phyloP scores from a whole-genome alignment of 2,797 vertebrate species.

The Sebastes alutus region DNA sequence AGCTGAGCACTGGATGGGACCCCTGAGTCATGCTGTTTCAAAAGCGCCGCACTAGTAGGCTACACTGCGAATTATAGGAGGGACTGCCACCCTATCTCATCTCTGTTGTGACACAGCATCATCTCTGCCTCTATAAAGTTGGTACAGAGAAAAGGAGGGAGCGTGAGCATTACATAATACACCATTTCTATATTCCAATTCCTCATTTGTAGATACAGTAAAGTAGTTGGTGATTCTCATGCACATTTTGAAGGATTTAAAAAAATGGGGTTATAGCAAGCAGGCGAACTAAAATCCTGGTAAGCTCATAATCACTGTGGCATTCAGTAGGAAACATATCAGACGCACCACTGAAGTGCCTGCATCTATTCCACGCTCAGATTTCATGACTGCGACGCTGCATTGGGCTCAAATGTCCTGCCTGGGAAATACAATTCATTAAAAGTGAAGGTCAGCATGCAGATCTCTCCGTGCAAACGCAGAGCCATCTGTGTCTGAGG shows the following conservation, averaged over 20 bases:
- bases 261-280: slow-evolving; percentile 29
- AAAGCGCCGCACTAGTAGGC: not conserved
- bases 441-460: slow-evolving; percentile 60
- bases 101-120: slow-evolving; percentile 2
- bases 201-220: not conserved
- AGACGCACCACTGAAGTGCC: slow-evolving; percentile 5
- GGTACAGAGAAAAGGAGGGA: not conserved
- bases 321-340: slow-evolving; percentile 39
- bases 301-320: slow-evolving; percentile 71
- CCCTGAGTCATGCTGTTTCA: slow-evolving; percentile 57
- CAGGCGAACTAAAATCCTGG: slow-evolving; percentile 59
- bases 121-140: not conserved
- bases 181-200: not conserved
- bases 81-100: not conserved
- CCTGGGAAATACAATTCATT: slow-evolving; percentile 42
- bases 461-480: slow-evolving; percentile 31
- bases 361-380: slow-evolving; percentile 17
- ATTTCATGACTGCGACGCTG: slow-evolving; percentile 16
- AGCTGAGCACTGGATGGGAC: slow-evolving; percentile 48
- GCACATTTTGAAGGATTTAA: slow-evolving; percentile 53
- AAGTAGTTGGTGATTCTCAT: slow-evolving; percentile 38
- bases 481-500: slow-evolving; percentile 16
- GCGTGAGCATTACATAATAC: not conserved
- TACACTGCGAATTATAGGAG: not conserved
- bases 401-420: slow-evolving; percentile 48